Evolutionary conservation across 2,888 invertebrate species (phyloP), one percentile per base, ranked within the genome.

Genomic region (Tigriopus californicus): DNA sequence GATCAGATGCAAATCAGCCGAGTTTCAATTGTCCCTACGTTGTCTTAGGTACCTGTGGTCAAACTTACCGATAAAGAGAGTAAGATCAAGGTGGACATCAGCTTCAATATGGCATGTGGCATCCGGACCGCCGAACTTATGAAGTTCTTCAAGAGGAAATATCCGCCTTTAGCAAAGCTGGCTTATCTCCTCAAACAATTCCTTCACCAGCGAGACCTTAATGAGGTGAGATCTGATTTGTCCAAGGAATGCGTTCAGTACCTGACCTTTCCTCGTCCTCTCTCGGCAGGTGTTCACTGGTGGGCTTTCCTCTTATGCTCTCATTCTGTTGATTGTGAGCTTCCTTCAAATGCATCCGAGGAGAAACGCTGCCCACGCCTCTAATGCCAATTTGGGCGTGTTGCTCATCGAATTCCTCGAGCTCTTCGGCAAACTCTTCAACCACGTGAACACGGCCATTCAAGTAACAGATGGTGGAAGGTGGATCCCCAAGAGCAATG

Each of bases 111-210:
- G 86, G 86, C 83, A 72, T 94, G 91, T 73, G 95, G 95, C 61
- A 90, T 97, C 49, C 85, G 88, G 75, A 94, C 94, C 66, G 97
- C 94, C 11, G 87, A 91, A 73, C 80, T 95, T 64, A 95, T 97
- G 66, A 89, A 88, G 73, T 82, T 84, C 67, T 94, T 83, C 70
- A 86, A 91, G 71, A 79, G 81, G 62, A 80, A 81, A 67, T 97
- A 82, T 74, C 94, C 94, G 24, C 84, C 86, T 64, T 78, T 98
- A 66, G 83, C 88, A 58, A 92, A 92, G 68, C 77, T 98, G 70
- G 94, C 97, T 68, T 83, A 97, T 75, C 91, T 98, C 62, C 78
- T 99, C 67, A 98, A 98, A 76, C 97, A 98, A 77, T 98, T 97
- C 76, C 81, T 98, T 65, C 79, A 94, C 65, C 91, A 97, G 76